Conservation (phyloP, 2,888 invertebrate species). For the Lasioglossum leucozonium region DNA sequence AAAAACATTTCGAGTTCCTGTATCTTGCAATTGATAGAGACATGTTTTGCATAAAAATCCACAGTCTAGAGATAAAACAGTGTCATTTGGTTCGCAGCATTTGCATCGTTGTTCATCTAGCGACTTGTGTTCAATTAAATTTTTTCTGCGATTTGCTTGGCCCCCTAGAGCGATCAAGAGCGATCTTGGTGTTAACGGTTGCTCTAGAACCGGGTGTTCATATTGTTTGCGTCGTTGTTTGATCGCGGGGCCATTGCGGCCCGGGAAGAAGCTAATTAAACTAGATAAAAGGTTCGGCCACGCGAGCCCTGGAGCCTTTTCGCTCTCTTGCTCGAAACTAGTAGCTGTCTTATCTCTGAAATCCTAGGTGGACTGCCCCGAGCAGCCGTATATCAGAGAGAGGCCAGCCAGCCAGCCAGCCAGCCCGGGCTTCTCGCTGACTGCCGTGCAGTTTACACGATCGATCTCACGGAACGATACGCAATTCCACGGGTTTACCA, state of each 20-base stretch:
- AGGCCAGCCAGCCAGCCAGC: neutral
- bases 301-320: neutral
- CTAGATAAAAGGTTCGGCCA: slow-evolving; percentile 9
- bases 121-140: neutral
- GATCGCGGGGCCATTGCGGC: neutral
- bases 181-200: neutral
- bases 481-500: slow-evolving; percentile 57
- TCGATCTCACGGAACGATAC: slow-evolving; percentile 66
- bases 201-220: neutral
- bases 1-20: no score
- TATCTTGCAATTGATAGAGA: no score
- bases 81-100: no score
- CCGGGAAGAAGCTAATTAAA: slow-evolving; percentile 3
- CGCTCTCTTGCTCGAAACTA: slow-evolving; percentile 36
- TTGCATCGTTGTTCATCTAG: neutral
- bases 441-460: slow-evolving; percentile 53
- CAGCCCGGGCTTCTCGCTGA: slow-evolving; percentile 39
- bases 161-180: neutral
- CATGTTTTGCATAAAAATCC: no score
- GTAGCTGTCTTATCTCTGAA: slow-evolving; percentile 53
- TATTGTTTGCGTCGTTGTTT: neutral
- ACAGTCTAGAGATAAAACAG: no score
- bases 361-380: slow-evolving; percentile 55
- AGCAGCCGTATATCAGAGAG: slow-evolving; percentile 38
- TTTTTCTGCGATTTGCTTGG: neutral